phyloP scores from a whole-genome alignment of 2,797 vertebrate species.

The Lacerta bilineata region DNA sequence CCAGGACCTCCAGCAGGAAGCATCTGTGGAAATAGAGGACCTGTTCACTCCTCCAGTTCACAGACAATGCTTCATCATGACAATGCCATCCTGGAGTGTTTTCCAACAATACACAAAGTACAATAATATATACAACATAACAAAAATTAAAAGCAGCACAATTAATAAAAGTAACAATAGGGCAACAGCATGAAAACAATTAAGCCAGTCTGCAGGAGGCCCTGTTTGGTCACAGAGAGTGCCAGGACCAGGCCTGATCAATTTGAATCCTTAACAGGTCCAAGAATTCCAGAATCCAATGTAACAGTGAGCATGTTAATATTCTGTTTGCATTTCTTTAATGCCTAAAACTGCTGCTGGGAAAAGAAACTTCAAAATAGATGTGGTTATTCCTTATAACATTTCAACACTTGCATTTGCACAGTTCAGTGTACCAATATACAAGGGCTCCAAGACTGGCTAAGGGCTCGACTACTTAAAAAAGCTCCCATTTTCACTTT shows the following conservation, averaged over 20 bases:
- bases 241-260: neutral
- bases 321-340: neutral
- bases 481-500: neutral
- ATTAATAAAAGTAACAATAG: too few species aligned
- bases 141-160: too few species aligned
- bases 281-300: neutral
- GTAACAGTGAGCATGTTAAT: neutral
- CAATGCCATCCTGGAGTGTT: too few species aligned
- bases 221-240: neutral
- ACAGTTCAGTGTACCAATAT: too few species aligned
- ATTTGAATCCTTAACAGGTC: neutral
- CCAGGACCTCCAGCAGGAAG: neutral
- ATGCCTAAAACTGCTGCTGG: neutral
- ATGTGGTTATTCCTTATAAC: neutral
- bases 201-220: neutral
- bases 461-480: neutral
- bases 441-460: neutral
- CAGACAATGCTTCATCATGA: too few species aligned
- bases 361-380: neutral
- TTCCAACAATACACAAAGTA: too few species aligned
- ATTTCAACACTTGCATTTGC: neutral
- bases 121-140: too few species aligned
- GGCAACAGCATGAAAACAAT: too few species aligned
- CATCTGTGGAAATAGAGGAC: neutral
- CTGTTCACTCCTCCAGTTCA: too few species aligned